Evolutionary conservation across 2,113 vertebrate species (phyloP), one percentile per base, ranked within the genome.

Genomic region (Syngnathus typhle): DNA sequence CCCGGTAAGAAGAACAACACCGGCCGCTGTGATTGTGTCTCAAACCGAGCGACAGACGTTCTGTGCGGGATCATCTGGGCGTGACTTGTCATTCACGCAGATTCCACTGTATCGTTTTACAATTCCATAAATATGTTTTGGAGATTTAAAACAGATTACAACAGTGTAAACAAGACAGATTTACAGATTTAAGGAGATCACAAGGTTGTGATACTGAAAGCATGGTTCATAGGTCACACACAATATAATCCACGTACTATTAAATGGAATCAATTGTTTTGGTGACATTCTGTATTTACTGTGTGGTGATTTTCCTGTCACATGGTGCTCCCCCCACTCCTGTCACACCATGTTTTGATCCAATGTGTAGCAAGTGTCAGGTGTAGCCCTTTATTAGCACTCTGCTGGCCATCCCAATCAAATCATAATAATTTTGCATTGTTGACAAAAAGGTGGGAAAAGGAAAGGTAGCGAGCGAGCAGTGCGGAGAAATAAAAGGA

Each of bases 401-500:
- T 75, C 67, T 66, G 55, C 77, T 75, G 77, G 70, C 73, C 36
- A 44, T 65, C 12, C 18, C 8, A 41, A 41, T 36, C 23, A 47
- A 38, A 75, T 72, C 55, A 67, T 67, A 47, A 63, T 41, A 62
- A 60, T 21, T 74, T 67, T 70, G 13, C 73, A 11, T 41, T 47
- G 36, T 51, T 23, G 54, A 21, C n/a, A 43, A 39, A 43, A 39
- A 18, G 69, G 44, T 51, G 9, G 51, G 27, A 59, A 59, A 55
- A 9, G 19, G 46, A 46, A 21, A 63, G 19, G 60, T 6, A 37
- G 56, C 44, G 38, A 66, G 60, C 49, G 73, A 37, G 75, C 70
- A 63, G 56, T 60, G 68, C 76, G 83, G 86, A 89, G 86, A 80
- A 88, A 88, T 90, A 83, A 85, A 84, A 83, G 75, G 80, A 79